Evolutionary conservation across 2,797 vertebrate genomes (phyloP).

Genomic region (Onychomys leucogaster): DNA sequence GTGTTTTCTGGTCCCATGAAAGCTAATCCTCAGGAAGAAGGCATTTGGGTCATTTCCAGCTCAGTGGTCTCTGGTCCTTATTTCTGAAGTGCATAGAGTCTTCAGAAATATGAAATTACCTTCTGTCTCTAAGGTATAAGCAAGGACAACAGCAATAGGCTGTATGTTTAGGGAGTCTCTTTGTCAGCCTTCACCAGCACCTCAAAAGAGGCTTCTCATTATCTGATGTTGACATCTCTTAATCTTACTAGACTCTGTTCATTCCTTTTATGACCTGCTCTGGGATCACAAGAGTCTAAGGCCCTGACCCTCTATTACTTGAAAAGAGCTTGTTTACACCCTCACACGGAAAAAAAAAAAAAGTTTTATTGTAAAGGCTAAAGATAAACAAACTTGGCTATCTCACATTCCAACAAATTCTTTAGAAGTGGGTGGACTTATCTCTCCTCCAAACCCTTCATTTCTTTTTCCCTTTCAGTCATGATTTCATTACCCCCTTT

Average conservation of each 20-base stretch:
- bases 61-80: neutral
- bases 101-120: neutral
- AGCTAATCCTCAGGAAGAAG: too few species aligned
- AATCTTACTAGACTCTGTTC: neutral
- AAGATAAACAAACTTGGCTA: neutral
- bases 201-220: neutral
- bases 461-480: neutral
- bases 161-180: neutral
- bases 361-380: neutral
- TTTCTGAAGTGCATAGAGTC: neutral
- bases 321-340: neutral
- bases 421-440: neutral
- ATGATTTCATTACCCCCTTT: neutral
- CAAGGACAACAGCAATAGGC: neutral
- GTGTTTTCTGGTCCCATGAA: neutral
- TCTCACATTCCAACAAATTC: neutral
- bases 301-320: neutral
- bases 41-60: neutral
- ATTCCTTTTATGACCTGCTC: neutral
- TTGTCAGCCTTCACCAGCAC: neutral
- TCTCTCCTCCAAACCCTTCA: neutral
- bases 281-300: neutral
- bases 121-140: neutral
- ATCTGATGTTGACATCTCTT: neutral
- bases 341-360: neutral